phyloP scores from a whole-genome alignment of 1,140 invertebrate genomes.

The Drosophila fuyamai region DNA sequence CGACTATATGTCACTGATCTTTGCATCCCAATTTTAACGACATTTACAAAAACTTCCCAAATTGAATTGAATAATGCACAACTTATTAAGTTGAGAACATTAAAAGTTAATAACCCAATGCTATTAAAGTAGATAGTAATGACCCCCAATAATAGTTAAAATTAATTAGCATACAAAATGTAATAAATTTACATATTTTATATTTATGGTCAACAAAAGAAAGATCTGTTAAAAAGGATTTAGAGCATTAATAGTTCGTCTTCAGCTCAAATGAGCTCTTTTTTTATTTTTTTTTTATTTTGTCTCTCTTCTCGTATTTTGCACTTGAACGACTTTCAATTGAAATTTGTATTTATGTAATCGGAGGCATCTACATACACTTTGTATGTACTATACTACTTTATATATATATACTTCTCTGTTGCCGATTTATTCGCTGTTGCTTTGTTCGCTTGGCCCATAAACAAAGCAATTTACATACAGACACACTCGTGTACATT shows the following conservation, averaged over 20 bases:
- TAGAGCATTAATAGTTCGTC: not conserved
- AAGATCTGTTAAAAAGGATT: not conserved
- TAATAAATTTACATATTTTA: no score
- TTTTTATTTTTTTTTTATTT: not conserved
- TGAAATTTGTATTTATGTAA: slow-evolving; percentile 76
- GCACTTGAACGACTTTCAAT: slow-evolving; percentile 79
- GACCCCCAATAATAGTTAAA: no score
- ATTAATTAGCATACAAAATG: no score
- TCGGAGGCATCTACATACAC: slow-evolving; percentile 38
- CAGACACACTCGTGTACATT: slow-evolving; percentile 18
- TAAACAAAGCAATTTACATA: slow-evolving; percentile 66
- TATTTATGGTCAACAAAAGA: no score
- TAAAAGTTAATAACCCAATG: no score
- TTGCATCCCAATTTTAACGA: slow-evolving; percentile 6
- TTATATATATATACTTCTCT: slow-evolving; percentile 11
- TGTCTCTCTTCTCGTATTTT: slow-evolving; percentile 49
- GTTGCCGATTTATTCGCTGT: slow-evolving; percentile 33
- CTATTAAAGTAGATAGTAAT: not conserved
- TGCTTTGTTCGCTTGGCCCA: slow-evolving; percentile 52
- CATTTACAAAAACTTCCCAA: slow-evolving; percentile 11
- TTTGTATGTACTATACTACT: slow-evolving; percentile 14
- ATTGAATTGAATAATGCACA: not conserved
- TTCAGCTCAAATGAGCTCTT: not conserved
- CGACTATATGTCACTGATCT: slow-evolving; percentile 10
- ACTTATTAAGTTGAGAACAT: no score